A percentile compares a stretch with the other conserved stretches of the same genome.
Evolutionary conservation across 2,797 vertebrate species (phyloP).

Genomic region (Okamejei kenojei): DNA sequence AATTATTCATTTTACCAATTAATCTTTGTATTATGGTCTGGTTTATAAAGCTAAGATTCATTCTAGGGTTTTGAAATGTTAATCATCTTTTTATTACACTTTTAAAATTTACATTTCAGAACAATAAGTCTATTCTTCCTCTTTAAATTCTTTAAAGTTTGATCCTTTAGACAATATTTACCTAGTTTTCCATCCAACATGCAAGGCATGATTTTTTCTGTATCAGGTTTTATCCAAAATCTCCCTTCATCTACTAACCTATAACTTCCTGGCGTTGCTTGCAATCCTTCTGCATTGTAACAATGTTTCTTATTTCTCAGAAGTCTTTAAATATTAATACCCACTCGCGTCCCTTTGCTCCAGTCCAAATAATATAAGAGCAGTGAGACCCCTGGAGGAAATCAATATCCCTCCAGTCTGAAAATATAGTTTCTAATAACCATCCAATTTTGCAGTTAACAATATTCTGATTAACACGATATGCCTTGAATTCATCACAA

Average conservation of each 20-base stretch:
- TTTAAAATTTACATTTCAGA: not conserved
- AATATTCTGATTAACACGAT: not conserved
- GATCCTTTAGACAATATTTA: not conserved
- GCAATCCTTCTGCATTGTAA: not conserved
- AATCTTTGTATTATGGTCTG: not conserved
- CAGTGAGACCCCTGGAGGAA: not conserved
- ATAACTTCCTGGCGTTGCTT: not conserved
- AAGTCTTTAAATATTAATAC: not conserved
- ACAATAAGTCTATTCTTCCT: not conserved
- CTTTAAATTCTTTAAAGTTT: not conserved
- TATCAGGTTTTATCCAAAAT: not conserved
- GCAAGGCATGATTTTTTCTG: not conserved
- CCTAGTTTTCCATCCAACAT: not conserved
- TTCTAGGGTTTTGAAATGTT: not conserved
- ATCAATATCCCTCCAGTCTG: not conserved
- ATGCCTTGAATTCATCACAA: not conserved
- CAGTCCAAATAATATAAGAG: not conserved
- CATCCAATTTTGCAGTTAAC: not conserved
- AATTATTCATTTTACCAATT: not conserved
- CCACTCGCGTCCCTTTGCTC: not conserved
- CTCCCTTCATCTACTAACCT: not conserved
- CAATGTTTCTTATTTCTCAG: not conserved
- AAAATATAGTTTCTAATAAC: not conserved
- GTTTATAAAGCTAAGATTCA: not conserved
- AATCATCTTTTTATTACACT: not conserved